A percentile compares a stretch with the other conserved stretches of the same genome.
Conservation (phyloP, 2,888 invertebrate genomes). For the Sesia bembeciformis region DNA sequence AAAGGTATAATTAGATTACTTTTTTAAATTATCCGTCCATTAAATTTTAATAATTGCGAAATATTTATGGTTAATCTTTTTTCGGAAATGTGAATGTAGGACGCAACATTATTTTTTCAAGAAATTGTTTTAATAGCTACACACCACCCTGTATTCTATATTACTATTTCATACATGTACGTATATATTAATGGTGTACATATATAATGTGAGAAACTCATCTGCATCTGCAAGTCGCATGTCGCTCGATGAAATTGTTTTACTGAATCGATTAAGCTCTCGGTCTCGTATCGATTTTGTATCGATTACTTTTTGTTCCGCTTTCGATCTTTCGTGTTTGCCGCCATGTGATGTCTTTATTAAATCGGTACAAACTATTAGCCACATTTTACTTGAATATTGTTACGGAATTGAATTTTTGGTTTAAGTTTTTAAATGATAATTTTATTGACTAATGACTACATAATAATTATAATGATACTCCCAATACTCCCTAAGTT, state of each 20-base stretch:
- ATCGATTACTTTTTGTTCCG: conserved; percentile 49
- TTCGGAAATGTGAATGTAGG: too few relatives aligned
- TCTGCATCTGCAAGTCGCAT: conserved; percentile 45
- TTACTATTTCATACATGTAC: not conserved
- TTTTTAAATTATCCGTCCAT: too few relatives aligned
- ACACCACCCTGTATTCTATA: not conserved
- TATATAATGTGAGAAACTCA: conserved; percentile 39
- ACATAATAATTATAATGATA: too few relatives aligned
- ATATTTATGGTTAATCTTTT: too few relatives aligned
- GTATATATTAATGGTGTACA: not conserved
- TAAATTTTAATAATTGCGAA: too few relatives aligned
- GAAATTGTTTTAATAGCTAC: too few relatives aligned
- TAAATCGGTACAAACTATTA: conserved; percentile 25
- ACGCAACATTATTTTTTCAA: too few relatives aligned
- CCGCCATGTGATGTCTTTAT: conserved; percentile 53
- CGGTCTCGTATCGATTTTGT: conserved; percentile 47
- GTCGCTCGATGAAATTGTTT: conserved; percentile 61
- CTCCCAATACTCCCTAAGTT: too few relatives aligned
- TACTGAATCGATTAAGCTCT: conserved; percentile 63
- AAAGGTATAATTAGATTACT: too few relatives aligned
- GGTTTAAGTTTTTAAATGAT: too few relatives aligned
- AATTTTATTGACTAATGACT: too few relatives aligned
- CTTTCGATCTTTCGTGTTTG: conserved; percentile 33
- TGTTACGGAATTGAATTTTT: too few relatives aligned
- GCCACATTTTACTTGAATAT: not conserved